These are phyloP conservation scores for Agrotis exclamationis DNA, from an alignment of 2,888 invertebrate genomes.

Conservation along the genomic window DNA sequence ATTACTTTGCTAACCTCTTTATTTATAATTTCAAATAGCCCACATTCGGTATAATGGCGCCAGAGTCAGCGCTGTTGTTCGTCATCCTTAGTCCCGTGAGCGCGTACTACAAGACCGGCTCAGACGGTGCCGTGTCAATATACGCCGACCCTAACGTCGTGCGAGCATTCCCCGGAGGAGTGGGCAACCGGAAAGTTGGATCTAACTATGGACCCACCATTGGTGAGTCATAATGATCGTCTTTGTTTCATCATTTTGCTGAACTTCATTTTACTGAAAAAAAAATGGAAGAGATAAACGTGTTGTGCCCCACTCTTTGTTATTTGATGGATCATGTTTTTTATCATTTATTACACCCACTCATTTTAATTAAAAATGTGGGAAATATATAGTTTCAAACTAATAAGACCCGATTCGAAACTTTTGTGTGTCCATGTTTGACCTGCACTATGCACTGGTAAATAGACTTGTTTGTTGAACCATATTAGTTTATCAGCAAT, in stretches of 20 bases:
- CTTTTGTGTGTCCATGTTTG: slow-evolving; percentile 5
- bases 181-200: slow-evolving; percentile 98
- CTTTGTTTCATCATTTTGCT: neutral
- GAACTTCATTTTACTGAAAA: too few species aligned
- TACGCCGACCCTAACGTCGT: slow-evolving; percentile 97
- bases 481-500: slow-evolving; percentile 44
- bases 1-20: neutral
- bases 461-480: slow-evolving; percentile 30
- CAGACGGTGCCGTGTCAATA: slow-evolving; percentile 94
- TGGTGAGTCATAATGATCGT: slow-evolving; percentile 74
- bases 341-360: neutral
- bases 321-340: neutral
- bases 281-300: neutral
- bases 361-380: neutral
- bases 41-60: slow-evolving; percentile 96
- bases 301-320: neutral
- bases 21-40: slow-evolving; percentile 91
- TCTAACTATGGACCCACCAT: slow-evolving; percentile 98
- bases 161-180: slow-evolving; percentile 98
- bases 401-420: neutral
- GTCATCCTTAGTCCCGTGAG: slow-evolving; percentile 98
- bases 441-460: slow-evolving; percentile 5
- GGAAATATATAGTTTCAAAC: slow-evolving; percentile 6
- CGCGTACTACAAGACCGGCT: slow-evolving; percentile 95
- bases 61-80: slow-evolving; percentile 97